Base-by-base conservation (phyloP, 2,113 vertebrate genomes). In the Cichladusa arquata region DNA sequence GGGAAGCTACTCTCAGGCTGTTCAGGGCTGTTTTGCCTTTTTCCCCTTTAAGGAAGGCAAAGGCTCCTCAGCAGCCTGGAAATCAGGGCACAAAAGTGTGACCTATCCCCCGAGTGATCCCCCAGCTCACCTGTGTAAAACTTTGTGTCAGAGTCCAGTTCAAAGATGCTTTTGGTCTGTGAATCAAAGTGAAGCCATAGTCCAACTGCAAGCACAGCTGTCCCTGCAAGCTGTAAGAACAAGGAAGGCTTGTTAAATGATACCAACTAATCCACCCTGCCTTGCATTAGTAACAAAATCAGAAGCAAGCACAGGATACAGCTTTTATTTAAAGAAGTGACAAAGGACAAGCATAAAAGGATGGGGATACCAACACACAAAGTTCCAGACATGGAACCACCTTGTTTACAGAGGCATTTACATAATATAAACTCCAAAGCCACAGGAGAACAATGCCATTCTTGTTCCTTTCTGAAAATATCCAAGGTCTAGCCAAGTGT, bases 181-280 rank as follows among this genome's bases (percentile, higher is more conserved):
- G 98, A 94, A 97, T 99, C 99, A 70, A 99, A 99, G 12, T 99
- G 98, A 85, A 99, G 98, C 99, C 99, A 99, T 42, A 99, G 97
- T 48, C 98, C 99, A n/a, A 99, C 92, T 4, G 98, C 98, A 66
- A 99, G 98, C 64, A 99, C 99, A 0, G 97, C 98, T 8, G 98
- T 99, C 24, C 99, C 99, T 31, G 99, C 98, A 57, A 99, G 98
- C 99, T 99, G 92, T 4, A 92, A 89, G 91, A 96, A 45, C 60
- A 42, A 48, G 40, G 11, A 76, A 82, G 14, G 4, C 47, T 56
- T 47, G 71, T 93, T 92, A 87, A 86, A 56, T 47, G 33, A 70
- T 0, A 34, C 9, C 33, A 74, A 19, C 56, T 36, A 79, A 91
- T 40, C 64, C 42, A 64, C 38, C 56, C 34, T 70, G 28, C 36